phyloP scores from a whole-genome alignment of 2,113 vertebrate species.

The Seriola quinqueradiata region DNA sequence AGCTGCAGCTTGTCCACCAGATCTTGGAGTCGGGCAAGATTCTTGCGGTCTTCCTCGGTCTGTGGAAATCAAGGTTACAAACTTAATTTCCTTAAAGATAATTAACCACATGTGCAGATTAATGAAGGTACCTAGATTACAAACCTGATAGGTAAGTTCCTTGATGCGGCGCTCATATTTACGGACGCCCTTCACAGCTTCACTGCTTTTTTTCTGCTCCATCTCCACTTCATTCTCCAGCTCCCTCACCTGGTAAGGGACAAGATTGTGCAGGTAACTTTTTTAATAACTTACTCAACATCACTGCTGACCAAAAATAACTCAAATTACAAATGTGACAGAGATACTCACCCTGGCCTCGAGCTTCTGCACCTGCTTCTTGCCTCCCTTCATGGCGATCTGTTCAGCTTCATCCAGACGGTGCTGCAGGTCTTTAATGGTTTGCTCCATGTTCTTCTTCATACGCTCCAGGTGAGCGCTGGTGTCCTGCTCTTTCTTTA shows the following conservation, averaged over 20 bases:
- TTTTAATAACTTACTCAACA: neutral
- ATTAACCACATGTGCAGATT: neutral
- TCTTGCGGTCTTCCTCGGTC: slow-evolving; percentile 91
- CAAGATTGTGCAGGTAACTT: neutral
- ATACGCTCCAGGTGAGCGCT: slow-evolving; percentile 93
- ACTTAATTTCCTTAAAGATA: neutral
- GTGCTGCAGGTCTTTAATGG: slow-evolving; percentile 86
- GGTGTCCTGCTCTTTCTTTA: slow-evolving; percentile 94
- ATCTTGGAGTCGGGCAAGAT: slow-evolving; percentile 88
- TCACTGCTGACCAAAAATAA: neutral
- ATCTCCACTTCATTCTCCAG: slow-evolving; percentile 84
- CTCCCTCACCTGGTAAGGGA: slow-evolving; percentile 78
- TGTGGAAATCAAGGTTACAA: slow-evolving; percentile 53
- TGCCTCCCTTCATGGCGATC: slow-evolving; percentile 89
- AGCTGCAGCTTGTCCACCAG: slow-evolving; percentile 91
- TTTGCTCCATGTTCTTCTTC: slow-evolving; percentile 84
- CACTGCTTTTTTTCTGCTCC: slow-evolving; percentile 83
- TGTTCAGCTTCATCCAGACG: slow-evolving; percentile 90
- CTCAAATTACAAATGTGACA: neutral
- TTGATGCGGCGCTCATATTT: slow-evolving; percentile 87
- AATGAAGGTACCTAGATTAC: neutral
- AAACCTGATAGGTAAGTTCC: slow-evolving; percentile 85
- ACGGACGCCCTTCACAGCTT: slow-evolving; percentile 83
- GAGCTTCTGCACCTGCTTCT: slow-evolving; percentile 86
- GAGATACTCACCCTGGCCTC: slow-evolving; percentile 80